Evolutionary conservation across 37 sponge, comb jelly and placozoan species (phyloP).

Genomic region (Theonella swinhoei): DNA sequence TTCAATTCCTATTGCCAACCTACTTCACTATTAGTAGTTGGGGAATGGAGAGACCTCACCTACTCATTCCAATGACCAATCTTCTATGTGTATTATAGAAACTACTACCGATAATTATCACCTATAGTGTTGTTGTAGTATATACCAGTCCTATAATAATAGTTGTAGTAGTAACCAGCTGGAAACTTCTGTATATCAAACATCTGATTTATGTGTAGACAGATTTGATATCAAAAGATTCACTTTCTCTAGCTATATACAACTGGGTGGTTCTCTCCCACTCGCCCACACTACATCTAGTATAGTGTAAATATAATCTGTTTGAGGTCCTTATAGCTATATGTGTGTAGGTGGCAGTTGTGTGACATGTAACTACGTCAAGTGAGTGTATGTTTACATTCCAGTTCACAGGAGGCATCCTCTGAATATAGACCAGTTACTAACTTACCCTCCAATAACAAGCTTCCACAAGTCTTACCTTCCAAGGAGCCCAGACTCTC

Average conservation of each 20-base stretch:
- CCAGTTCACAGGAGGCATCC: slow-evolving; percentile 57
- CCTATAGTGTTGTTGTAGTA: too few relatives aligned
- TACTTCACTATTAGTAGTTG: not conserved
- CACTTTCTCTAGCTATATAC: slow-evolving; percentile 68
- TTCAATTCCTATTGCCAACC: too few relatives aligned
- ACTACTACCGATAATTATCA: too few relatives aligned
- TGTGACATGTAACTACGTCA: not conserved
- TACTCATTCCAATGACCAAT: too few relatives aligned
- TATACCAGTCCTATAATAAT: too few relatives aligned
- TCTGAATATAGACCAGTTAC: slow-evolving; percentile 23
- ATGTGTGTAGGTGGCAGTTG: not conserved
- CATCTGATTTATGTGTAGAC: too few relatives aligned
- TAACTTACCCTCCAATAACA: slow-evolving; percentile 48
- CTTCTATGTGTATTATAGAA: too few relatives aligned
- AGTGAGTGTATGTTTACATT: not conserved
- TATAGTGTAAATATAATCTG: not conserved
- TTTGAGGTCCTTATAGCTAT: too few relatives aligned
- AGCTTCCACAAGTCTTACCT: slow-evolving; percentile 45
- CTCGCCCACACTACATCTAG: not conserved
- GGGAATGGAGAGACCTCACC: slow-evolving; percentile 54
- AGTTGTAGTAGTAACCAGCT: too few relatives aligned
- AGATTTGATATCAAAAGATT: slow-evolving; percentile 64
- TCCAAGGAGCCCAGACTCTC: slow-evolving; percentile 64
- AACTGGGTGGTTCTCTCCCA: slow-evolving; percentile 49
- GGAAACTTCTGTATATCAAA: too few relatives aligned